Conservation (phyloP, 2,113 vertebrate species). For the Murina feae region DNA sequence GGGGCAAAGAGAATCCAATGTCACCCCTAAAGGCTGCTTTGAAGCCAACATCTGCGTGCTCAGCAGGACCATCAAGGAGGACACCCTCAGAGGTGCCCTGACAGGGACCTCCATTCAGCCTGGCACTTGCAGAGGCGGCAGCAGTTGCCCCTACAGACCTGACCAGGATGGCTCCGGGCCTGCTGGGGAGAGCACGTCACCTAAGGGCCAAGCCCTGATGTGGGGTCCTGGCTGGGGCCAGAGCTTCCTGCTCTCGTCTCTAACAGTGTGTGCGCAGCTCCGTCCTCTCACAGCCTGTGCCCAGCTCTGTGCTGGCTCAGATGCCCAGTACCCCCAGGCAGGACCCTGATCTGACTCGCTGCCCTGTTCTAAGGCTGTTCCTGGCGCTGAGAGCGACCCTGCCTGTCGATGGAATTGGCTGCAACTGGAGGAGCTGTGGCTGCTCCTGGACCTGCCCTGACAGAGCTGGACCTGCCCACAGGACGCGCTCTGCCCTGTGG, state of each 20-base stretch:
- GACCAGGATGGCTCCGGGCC: too few relatives aligned
- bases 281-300: accelerated
- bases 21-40: accelerated
- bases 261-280: accelerated
- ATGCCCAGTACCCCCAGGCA: accelerated
- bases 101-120: too few relatives aligned
- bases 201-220: too few relatives aligned
- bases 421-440: accelerated
- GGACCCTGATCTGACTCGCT: accelerated
- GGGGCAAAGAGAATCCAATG: neutral
- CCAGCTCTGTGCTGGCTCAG: neutral
- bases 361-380: neutral
- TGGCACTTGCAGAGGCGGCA: too few relatives aligned
- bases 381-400: accelerated
- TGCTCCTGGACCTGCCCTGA: neutral
- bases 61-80: neutral
- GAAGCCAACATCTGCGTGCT: accelerated
- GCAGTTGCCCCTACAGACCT: too few relatives aligned
- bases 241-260: too few relatives aligned
- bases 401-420: accelerated
- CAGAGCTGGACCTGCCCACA: accelerated
- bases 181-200: too few relatives aligned
- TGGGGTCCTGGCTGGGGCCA: too few relatives aligned
- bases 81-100: neutral
- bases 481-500: accelerated